phyloP scores from a whole-genome alignment of 2,888 invertebrate species.

The Lithophane ornitopus region DNA sequence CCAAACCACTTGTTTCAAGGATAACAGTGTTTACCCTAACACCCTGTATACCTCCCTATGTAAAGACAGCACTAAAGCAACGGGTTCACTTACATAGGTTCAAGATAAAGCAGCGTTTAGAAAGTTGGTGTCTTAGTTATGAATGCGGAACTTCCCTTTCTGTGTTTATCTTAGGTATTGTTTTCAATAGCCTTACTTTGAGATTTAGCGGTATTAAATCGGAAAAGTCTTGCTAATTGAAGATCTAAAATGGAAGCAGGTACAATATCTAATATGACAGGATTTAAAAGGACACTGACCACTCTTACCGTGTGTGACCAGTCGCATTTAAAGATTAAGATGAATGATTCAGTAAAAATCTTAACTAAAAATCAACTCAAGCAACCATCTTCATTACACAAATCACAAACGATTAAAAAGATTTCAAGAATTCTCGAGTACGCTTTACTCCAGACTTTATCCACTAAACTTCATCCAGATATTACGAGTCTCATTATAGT shows the following conservation, averaged over 20 bases:
- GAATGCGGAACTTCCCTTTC: constrained; percentile 45
- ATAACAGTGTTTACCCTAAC: no score
- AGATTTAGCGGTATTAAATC: not conserved
- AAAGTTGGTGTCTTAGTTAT: constrained; percentile 36
- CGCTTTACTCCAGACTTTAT: constrained; percentile 27
- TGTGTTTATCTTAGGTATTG: constrained; percentile 34
- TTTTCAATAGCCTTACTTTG: constrained; percentile 20
- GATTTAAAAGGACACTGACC: not conserved
- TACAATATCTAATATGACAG: not conserved
- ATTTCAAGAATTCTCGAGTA: constrained; percentile 10
- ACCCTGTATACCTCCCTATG: constrained; percentile 9
- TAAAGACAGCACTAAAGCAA: constrained; percentile 29
- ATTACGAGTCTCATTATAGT: constrained; percentile 44
- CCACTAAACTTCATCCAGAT: constrained; percentile 25
- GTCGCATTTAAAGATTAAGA: not conserved
- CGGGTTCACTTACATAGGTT: constrained; percentile 21
- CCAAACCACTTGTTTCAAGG: no score
- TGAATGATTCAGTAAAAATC: not conserved
- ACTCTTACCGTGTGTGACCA: not conserved
- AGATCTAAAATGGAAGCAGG: not conserved
- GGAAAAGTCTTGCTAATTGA: not conserved
- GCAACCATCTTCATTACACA: not conserved
- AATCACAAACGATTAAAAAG: constrained; percentile 32
- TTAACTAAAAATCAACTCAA: not conserved
- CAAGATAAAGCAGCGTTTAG: constrained; percentile 31